Percentiles rank a stretch among this genome's conserved stretches.
Conservation (phyloP, 2,113 vertebrate genomes). For the Serilophus lunatus region DNA sequence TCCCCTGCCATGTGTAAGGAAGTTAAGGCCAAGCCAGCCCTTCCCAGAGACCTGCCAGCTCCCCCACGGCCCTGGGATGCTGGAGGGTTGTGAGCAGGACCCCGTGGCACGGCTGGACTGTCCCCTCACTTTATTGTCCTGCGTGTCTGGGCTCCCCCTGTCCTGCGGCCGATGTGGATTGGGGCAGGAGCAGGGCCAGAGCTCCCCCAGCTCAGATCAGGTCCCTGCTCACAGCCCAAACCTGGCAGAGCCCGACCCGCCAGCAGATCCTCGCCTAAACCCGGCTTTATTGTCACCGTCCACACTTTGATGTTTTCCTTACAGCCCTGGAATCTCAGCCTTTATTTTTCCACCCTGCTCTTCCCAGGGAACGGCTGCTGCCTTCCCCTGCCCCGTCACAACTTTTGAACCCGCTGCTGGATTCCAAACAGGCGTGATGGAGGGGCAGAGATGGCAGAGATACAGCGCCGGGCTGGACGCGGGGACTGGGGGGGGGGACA, state of each 20-base stretch:
- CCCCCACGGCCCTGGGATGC: neutral
- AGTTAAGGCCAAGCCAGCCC: neutral
- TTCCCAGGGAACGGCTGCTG: neutral
- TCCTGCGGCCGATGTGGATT: neutral
- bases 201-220: neutral
- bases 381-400: neutral
- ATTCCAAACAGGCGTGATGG: neutral
- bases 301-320: constrained; percentile 45
- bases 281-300: neutral
- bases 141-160: neutral
- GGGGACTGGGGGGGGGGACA: neutral
- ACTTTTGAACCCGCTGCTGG: neutral
- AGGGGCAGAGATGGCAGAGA: constrained; percentile 8
- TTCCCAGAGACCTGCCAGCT: neutral
- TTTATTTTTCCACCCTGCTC: neutral
- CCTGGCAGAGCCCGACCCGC: neutral
- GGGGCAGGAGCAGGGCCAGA: neutral
- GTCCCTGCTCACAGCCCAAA: neutral
- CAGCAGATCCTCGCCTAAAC: neutral
- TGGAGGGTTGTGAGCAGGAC: neutral
- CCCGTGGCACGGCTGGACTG: neutral
- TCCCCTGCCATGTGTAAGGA: neutral
- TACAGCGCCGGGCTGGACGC: neutral
- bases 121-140: neutral
- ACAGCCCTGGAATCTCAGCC: neutral